Evolutionary conservation across 2,797 vertebrate species (phyloP).

Genomic region (Mormyrops attenuatus): DNA sequence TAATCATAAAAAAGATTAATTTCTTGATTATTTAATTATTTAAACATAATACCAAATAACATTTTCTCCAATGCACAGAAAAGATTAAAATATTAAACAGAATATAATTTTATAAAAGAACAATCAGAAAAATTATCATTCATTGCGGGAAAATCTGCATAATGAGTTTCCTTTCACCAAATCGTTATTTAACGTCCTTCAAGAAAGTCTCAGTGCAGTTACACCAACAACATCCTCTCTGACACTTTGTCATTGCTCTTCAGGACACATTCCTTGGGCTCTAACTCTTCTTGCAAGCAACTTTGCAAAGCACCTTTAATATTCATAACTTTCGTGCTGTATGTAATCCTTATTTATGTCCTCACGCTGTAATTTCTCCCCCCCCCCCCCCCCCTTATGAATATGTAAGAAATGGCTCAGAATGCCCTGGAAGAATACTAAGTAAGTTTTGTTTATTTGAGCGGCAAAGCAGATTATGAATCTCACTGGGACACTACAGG

Average conservation of each 20-base stretch:
- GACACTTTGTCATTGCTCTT: not conserved
- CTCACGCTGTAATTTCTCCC: not conserved
- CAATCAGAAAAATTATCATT: not conserved
- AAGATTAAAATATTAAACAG: not conserved
- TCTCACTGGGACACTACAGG: not conserved
- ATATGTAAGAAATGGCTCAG: constrained; percentile 17
- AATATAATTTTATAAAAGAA: not conserved
- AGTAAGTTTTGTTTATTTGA: not conserved
- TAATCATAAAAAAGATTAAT: not conserved
- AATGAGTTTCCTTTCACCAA: not conserved
- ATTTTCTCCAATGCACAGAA: not conserved
- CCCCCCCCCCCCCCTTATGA: not conserved
- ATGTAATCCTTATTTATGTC: constrained; percentile 16
- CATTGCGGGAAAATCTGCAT: not conserved
- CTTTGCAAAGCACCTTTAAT: not conserved
- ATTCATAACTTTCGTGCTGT: constrained; percentile 7
- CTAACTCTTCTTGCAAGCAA: not conserved
- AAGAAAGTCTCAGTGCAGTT: not conserved
- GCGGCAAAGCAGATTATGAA: not conserved
- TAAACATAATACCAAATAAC: not conserved
- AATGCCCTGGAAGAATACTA: not conserved
- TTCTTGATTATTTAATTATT: not conserved
- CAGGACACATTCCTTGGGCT: not conserved
- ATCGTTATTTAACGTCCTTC: not conserved
- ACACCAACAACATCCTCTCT: not conserved